phyloP scores from a whole-genome alignment of 2,797 vertebrate genomes.

The Pampus argenteus region DNA sequence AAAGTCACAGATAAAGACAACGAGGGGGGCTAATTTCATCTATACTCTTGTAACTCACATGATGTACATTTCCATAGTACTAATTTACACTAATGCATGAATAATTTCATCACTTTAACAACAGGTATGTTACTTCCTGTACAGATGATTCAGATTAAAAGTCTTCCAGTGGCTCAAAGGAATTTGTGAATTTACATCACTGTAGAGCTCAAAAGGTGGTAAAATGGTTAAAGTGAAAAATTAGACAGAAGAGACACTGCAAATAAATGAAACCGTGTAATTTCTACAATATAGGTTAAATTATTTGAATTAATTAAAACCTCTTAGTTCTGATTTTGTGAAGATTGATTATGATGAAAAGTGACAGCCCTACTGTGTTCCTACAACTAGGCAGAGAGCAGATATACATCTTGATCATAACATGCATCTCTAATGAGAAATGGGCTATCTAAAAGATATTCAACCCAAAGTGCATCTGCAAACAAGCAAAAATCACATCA shows the following conservation, averaged over 20 bases:
- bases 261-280: background rate
- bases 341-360: background rate
- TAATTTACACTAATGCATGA: background rate
- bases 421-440: background rate
- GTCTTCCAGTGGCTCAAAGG: background rate
- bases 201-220: too few relatives aligned
- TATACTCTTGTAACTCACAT: too few relatives aligned
- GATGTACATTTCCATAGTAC: background rate
- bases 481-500: conserved; percentile 45
- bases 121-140: conserved; percentile 2
- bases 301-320: background rate
- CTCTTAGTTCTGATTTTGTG: background rate
- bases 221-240: too few relatives aligned
- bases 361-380: background rate
- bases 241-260: too few relatives aligned
- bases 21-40: background rate
- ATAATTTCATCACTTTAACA: background rate
- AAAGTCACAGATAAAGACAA: background rate
- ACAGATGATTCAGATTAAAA: conserved; percentile 13
- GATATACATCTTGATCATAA: conserved; percentile 7
- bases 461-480: background rate
- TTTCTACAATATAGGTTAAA: background rate
- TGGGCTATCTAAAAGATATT: background rate
- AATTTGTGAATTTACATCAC: background rate
- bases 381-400: background rate